Percentiles rank a stretch among this genome's conserved stretches.
These are phyloP conservation scores for Pitta sordida DNA, from an alignment of 2,113 vertebrate genomes.

Conservation along the genomic window DNA sequence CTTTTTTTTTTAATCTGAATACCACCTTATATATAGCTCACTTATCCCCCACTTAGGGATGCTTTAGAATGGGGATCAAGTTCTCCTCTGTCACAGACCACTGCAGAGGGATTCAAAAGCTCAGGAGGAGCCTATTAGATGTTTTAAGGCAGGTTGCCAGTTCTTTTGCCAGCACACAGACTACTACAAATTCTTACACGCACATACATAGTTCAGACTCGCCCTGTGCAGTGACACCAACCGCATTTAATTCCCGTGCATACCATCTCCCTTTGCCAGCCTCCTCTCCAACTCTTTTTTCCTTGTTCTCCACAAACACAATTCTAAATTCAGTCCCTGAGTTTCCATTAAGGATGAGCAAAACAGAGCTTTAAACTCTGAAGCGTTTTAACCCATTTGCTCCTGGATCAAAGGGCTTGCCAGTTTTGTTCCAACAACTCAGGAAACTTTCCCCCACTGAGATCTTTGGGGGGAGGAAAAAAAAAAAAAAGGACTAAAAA, in stretches of 20 bases:
- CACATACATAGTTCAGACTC: constrained; percentile 56
- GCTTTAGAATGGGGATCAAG: constrained; percentile 7
- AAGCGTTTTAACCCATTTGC: constrained; percentile 41
- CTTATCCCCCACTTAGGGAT: not conserved
- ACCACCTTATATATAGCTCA: not conserved
- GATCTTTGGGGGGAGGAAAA: not conserved
- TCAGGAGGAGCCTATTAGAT: constrained; percentile 43
- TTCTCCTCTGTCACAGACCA: not conserved
- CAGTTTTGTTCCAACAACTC: not conserved
- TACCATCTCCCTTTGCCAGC: constrained; percentile 48
- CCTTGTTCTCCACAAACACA: constrained; percentile 35
- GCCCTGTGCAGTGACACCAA: constrained; percentile 56
- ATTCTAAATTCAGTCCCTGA: constrained; percentile 37
- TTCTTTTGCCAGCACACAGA: constrained; percentile 55
- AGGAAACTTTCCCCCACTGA: not conserved
- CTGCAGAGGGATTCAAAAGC: not conserved
- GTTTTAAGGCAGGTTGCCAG: constrained; percentile 41
- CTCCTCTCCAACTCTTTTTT: not conserved
- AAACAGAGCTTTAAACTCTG: constrained; percentile 26
- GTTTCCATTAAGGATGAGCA: constrained; percentile 53
- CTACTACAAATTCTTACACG: constrained; percentile 63
- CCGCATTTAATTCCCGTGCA: constrained; percentile 51
- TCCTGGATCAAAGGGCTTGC: not conserved
- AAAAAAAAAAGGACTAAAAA: not conserved
- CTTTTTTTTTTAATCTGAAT: not conserved